Base-by-base conservation (phyloP, 2,888 invertebrate genomes). In the Drosophila paramelanica region DNA sequence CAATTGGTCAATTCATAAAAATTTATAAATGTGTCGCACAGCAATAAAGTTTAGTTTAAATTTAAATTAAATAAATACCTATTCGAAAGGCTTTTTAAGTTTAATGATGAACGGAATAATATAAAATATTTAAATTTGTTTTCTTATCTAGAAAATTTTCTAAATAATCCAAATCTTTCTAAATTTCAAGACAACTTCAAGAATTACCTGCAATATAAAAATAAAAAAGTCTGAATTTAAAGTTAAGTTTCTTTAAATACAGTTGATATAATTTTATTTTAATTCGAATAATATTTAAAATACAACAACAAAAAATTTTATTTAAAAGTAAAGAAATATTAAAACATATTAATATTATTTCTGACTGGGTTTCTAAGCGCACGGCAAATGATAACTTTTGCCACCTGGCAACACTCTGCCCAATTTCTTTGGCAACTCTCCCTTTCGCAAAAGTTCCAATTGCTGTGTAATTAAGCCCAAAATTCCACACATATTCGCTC, bases 391-490 rank as follows among this genome's bases (percentile, higher is more conserved):
- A 14, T 39, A 46, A 38, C 25, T 41, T 42, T 71, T 59, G 58
- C 71, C 61, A 73, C 53, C 51, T 60, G 58, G 53, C 47, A 51
- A 66, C 47, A 62, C 38, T 46, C 46, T 41, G 39, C 20, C 53
- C 49, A 52, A 78, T 59, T 23, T 39, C 58, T 25, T 53, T n/a
- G 43, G 45, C 41, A 74, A 62, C 68, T 67, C 65, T 59, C 61
- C 56, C 68, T 62, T 74, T 78, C 57, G 36, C 14, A 46, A 27
- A 27, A 23, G 31, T n/a, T 3, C 42, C 55, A 67, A 58, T 77
- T 55, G 56, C 56, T 51, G 55, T 65, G 67, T 77, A 79, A 84
- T 81, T 82, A 82, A 68, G 62, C 56, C 52, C 56, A 31, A 71
- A 74, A 65, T 70, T 50, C 50, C 45, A 58, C 46, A 67, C 59